A percentile compares a stretch with the other conserved stretches of the same genome.
These are phyloP conservation scores for Coluber constrictor DNA, from an alignment of 2,797 vertebrate species.

Conservation along the genomic window DNA sequence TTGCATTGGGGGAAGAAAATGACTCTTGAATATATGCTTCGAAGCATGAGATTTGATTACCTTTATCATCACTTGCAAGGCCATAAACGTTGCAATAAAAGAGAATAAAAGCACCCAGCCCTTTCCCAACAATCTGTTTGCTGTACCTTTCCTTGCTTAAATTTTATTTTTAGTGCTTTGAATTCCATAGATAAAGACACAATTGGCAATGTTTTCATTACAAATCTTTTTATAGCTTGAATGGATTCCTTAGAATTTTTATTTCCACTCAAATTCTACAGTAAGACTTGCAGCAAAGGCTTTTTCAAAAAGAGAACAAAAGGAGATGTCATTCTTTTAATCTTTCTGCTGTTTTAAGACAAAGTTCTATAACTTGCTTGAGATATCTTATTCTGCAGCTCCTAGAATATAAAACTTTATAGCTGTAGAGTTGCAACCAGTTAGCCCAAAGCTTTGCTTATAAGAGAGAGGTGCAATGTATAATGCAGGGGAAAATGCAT, in stretches of 20 bases:
- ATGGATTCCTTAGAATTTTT: neutral
- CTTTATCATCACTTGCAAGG: conserved; percentile 3
- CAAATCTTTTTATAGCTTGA: conserved; percentile 8
- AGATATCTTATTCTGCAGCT: neutral
- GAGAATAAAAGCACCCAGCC: conserved; percentile 7
- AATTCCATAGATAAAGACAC: conserved; percentile 4
- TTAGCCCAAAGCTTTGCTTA: neutral
- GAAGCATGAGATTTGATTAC: conserved; percentile 24
- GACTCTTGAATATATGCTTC: conserved; percentile 7
- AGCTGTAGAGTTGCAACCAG: neutral
- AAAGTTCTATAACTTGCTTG: neutral
- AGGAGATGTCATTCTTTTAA: neutral
- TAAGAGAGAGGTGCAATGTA: neutral
- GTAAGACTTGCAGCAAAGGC: neutral
- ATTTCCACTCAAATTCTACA: neutral
- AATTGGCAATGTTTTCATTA: conserved; percentile 2
- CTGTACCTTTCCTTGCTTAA: conserved; percentile 17
- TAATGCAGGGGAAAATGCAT: neutral
- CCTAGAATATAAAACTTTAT: neutral
- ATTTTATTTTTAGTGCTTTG: conserved; percentile 15
- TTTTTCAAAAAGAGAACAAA: neutral
- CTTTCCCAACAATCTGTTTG: neutral
- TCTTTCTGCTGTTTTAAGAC: neutral
- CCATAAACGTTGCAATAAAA: conserved; percentile 13
- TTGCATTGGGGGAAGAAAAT: conserved; percentile 14